These are phyloP conservation scores for Chunga burmeisteri DNA, from an alignment of 2,113 vertebrate genomes.

Conservation along the genomic window DNA sequence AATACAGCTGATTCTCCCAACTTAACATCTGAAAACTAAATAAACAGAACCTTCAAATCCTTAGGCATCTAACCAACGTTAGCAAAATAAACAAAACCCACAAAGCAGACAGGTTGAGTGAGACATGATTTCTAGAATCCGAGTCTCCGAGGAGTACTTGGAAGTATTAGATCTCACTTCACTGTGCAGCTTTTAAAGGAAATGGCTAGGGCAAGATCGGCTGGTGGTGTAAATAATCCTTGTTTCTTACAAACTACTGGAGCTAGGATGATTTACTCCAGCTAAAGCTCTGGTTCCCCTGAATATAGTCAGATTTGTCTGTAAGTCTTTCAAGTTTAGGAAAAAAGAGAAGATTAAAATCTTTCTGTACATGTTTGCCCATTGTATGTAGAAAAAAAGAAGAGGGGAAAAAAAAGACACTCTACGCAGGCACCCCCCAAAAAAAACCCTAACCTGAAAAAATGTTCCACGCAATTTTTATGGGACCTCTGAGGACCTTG, in stretches of 20 bases:
- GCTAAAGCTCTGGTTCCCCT: not conserved
- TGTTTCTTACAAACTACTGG: not conserved
- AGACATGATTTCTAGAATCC: constrained; percentile 3
- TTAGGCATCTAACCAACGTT: not conserved
- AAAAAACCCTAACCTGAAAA: not conserved
- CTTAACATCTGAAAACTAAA: constrained; percentile 13
- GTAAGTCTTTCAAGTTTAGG: not conserved
- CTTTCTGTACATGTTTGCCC: not conserved
- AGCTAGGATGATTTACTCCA: not conserved
- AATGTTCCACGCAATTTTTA: constrained; percentile 62
- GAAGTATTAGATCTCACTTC: constrained; percentile 34
- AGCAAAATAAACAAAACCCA: constrained; percentile 37
- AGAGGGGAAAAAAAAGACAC: not conserved
- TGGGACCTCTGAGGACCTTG: constrained; percentile 72
- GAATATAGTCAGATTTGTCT: not conserved
- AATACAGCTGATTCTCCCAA: not conserved
- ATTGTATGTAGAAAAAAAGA: not conserved
- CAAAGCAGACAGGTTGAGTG: constrained; percentile 19
- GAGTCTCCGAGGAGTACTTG: constrained; percentile 24
- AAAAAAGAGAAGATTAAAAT: not conserved
- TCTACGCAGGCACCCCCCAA: not conserved
- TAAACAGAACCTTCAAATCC: constrained; percentile 19
- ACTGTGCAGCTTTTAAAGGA: constrained; percentile 4
- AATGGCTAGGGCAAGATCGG: not conserved
- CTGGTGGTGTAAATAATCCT: not conserved